Conservation (phyloP, 2,888 invertebrate genomes). For the Octonoba sinensis region DNA sequence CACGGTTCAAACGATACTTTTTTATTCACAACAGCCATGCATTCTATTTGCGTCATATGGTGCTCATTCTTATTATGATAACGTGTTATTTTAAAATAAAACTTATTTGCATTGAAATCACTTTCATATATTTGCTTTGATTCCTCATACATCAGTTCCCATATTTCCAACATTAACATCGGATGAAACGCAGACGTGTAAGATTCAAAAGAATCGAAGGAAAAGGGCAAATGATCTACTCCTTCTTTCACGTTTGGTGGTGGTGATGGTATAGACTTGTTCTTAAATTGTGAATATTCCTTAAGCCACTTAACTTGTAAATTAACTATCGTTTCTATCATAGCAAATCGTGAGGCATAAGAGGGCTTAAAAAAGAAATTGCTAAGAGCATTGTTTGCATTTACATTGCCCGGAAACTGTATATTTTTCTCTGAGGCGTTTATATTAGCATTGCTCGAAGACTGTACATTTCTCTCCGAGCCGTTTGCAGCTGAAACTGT, state of each 20-base stretch:
- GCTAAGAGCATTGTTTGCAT: too few species aligned
- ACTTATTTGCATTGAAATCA: not conserved
- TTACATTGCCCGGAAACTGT: not conserved
- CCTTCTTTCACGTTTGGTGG: conserved; percentile 24
- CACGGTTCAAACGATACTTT: not conserved
- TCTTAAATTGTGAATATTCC: conserved; percentile 38
- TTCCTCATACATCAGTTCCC: conserved; percentile 44
- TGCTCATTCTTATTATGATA: not conserved
- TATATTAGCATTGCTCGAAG: not conserved
- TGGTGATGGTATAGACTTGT: conserved; percentile 30
- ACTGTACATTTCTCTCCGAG: not conserved
- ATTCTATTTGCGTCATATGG: conserved; percentile 8
- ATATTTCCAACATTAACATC: conserved; percentile 49
- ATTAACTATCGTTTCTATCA: conserved; percentile 58
- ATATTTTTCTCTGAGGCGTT: not conserved
- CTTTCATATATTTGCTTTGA: conserved; percentile 16
- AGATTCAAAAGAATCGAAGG: conserved; percentile 20
- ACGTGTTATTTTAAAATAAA: conserved; percentile 13
- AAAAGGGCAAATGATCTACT: conserved; percentile 9
- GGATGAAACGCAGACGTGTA: conserved; percentile 32
- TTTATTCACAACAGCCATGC: conserved; percentile 30
- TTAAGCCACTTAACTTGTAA: conserved; percentile 64
- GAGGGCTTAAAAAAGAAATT: not conserved
- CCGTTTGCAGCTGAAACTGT: not conserved
- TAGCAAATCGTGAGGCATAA: not conserved